Conservation (phyloP, 2,797 vertebrate species). For the Arrhamphus sclerolepis region DNA sequence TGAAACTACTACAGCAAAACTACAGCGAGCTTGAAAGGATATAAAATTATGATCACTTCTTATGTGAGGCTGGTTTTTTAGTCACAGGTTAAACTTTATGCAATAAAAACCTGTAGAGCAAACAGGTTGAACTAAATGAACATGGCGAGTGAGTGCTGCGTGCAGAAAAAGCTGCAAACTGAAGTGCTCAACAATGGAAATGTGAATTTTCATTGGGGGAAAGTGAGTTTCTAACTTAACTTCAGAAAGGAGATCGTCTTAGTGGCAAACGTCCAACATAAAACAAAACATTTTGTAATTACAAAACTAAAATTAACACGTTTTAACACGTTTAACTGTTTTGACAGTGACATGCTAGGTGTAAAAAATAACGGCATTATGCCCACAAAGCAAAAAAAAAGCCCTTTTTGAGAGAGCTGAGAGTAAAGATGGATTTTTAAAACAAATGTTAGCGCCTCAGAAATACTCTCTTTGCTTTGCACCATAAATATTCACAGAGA, state of each 20-base stretch:
- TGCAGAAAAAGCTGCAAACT: not conserved
- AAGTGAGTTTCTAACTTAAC: too few relatives aligned
- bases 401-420: not conserved
- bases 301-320: not conserved
- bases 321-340: too few relatives aligned
- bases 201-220: not conserved
- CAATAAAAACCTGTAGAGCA: not conserved
- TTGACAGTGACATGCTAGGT: not conserved
- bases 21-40: too few relatives aligned
- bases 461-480: constrained; percentile 9
- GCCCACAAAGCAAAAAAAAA: constrained; percentile 2
- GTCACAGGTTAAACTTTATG: constrained; percentile 17
- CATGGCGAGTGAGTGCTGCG: too few relatives aligned
- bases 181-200: not conserved
- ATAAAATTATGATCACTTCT: not conserved
- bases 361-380: constrained; percentile 11
- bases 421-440: constrained; percentile 3
- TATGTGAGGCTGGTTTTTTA: not conserved
- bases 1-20: too few relatives aligned
- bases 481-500: not conserved
- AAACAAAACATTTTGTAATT: not conserved
- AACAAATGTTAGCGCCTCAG: not conserved
- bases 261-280: not conserved
- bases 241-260: not conserved
- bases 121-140: not conserved